Percentiles rank a stretch among this genome's conserved stretches.
These are phyloP conservation scores for Haplochromis burtoni DNA, from an alignment of 2,113 vertebrate species.

Conservation along the genomic window DNA sequence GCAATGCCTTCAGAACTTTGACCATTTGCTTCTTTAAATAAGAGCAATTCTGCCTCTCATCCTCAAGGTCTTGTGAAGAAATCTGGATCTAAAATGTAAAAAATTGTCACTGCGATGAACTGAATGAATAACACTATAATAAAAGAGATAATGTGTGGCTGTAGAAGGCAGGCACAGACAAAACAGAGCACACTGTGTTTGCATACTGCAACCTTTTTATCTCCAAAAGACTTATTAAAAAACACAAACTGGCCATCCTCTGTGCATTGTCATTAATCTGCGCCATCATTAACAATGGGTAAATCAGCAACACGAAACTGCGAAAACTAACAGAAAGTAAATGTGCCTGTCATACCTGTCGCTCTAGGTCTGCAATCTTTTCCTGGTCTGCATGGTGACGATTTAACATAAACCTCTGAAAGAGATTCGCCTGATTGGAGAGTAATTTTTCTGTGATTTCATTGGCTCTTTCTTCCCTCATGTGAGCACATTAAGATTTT, in stretches of 20 bases:
- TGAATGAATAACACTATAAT: neutral
- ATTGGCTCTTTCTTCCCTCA: neutral
- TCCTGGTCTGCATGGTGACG: conserved; percentile 66
- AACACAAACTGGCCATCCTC: neutral
- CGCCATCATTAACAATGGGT: neutral
- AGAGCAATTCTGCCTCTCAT: conserved; percentile 75
- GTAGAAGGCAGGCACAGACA: neutral
- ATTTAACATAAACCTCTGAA: conserved; percentile 66
- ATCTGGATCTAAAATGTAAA: conserved; percentile 68
- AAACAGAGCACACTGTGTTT: neutral
- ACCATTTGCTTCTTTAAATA: conserved; percentile 78
- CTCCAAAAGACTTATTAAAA: neutral
- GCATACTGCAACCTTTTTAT: neutral
- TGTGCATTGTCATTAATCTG: neutral
- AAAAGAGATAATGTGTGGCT: neutral
- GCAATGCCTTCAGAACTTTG: conserved; percentile 70
- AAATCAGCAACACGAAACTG: neutral
- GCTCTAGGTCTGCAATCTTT: conserved; percentile 71
- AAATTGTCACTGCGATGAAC: neutral
- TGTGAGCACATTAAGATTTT: neutral
- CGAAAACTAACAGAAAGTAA: neutral
- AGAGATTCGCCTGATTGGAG: conserved; percentile 67
- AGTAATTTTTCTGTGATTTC: neutral
- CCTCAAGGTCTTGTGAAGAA: conserved; percentile 77
- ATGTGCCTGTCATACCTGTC: conserved; percentile 69